Evolutionary conservation across 1,140 invertebrate genomes (phyloP).

Genomic region (Glossosoma conforme): DNA sequence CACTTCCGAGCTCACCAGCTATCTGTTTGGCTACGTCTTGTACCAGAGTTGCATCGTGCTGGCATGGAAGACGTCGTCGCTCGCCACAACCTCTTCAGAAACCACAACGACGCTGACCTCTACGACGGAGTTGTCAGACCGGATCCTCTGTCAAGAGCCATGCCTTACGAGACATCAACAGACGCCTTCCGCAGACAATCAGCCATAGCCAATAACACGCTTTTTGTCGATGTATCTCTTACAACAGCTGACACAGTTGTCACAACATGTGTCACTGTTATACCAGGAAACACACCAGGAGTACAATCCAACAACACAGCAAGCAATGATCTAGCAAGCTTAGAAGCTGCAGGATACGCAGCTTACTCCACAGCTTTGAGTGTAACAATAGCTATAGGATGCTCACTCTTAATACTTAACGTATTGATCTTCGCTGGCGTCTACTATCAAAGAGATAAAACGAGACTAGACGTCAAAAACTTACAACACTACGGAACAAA

Average conservation of each 20-base stretch:
- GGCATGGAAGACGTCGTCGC: slow-evolving; percentile 83
- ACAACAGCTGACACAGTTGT: slow-evolving; percentile 46
- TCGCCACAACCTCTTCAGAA: slow-evolving; percentile 76
- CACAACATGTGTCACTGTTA: slow-evolving; percentile 45
- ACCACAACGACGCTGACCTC: slow-evolving; percentile 73
- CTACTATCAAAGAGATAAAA: slow-evolving; percentile 82
- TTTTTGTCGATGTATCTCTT: slow-evolving; percentile 42
- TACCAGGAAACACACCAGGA: slow-evolving; percentile 39
- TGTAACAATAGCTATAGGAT: slow-evolving; percentile 85
- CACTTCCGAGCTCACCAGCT: slow-evolving; percentile 91
- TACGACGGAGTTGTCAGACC: slow-evolving; percentile 80
- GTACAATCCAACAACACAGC: slow-evolving; percentile 41
- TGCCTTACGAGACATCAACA: slow-evolving; percentile 30
- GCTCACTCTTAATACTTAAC: slow-evolving; percentile 80
- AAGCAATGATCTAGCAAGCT: slow-evolving; percentile 65
- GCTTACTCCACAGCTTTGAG: slow-evolving; percentile 78
- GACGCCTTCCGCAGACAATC: slow-evolving; percentile 35
- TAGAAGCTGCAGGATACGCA: slow-evolving; percentile 72
- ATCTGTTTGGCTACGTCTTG: slow-evolving; percentile 88
- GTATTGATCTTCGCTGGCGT: slow-evolving; percentile 82
- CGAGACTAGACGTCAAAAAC: slow-evolving; percentile 55
- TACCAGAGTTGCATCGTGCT: slow-evolving; percentile 86
- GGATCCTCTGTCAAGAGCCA: slow-evolving; percentile 61
- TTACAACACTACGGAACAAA: slow-evolving; percentile 55
- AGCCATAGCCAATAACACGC: slow-evolving; percentile 35